Evolutionary conservation across 1,140 invertebrate species (phyloP).

Genomic region (Neodiprion fabricii): DNA sequence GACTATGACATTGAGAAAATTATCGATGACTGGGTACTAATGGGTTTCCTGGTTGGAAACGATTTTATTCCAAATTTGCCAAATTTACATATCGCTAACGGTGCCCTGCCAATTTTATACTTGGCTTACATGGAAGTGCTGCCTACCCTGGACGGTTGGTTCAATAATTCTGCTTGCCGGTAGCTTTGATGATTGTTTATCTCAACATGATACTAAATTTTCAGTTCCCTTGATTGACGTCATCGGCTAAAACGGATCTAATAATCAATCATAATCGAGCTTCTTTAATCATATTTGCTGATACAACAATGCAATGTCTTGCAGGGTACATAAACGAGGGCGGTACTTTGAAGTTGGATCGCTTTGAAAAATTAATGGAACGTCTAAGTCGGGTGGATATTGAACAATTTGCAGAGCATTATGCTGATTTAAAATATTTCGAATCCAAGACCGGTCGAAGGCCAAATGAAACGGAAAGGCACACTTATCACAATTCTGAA

Average conservation of each 20-base stretch:
- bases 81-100: conserved; percentile 90
- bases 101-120: conserved; percentile 87
- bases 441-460: conserved; percentile 74
- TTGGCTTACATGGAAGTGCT: conserved; percentile 87
- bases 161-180: neutral
- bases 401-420: conserved; percentile 84
- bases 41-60: conserved; percentile 96
- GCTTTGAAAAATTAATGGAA: conserved; percentile 89
- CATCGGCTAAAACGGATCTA: too few relatives aligned
- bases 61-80: conserved; percentile 97
- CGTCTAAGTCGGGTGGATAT: conserved; percentile 80
- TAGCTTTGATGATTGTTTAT: neutral
- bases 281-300: too few relatives aligned
- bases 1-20: conserved; percentile 82
- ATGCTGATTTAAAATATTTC: conserved; percentile 87
- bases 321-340: conserved; percentile 91
- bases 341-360: conserved; percentile 81
- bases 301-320: conserved; percentile 27
- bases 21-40: conserved; percentile 82
- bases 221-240: too few relatives aligned
- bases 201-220: conserved; percentile 14
- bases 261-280: too few relatives aligned
- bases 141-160: conserved; percentile 82
- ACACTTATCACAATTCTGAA: conserved; percentile 34
- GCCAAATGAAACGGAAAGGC: conserved; percentile 45